Base-by-base conservation (phyloP, 2,797 vertebrate species). In the Scolopax bukidnonensis region DNA sequence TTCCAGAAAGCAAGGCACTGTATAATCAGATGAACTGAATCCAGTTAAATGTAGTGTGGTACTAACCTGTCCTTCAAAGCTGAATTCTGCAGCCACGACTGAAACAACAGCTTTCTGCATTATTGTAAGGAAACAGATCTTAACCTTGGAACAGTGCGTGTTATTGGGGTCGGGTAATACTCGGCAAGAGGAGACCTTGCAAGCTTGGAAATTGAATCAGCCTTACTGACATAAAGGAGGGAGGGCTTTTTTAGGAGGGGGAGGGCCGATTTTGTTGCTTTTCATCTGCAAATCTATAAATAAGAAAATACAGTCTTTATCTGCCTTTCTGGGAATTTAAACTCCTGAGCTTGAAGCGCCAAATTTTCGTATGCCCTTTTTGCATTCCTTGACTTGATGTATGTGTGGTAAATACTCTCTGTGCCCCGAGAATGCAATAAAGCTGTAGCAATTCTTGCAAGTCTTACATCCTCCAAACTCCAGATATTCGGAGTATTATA, bases 1-100 rank as follows among this genome's bases (percentile, higher is more conserved):
- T 98, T 98, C 97, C 97, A 97, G 98, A 98, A 98, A 98, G 96
- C 94, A 89, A 97, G 94, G 96, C 97, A 97, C 98, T 98, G 97
- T 98, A 97, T 98, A 98, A 98, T 98, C 98, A 98, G 98, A 98
- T 98, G 97, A 98, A 98, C 97, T 95, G 97, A 98, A 98, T 97
- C 97, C 97, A 92, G 97, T 97, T 98, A 98, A 98, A 97, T 97
- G 98, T 93, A 96, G 97, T 97, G 97, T 97, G 97, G 97, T 96
- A 97, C 98, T 98, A 97, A 97, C 73, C 97, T 98, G 98, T 98
- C 98, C 98, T 98, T 98, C 98, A 98, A 96, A 98, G 97, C 97
- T 93, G 94, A 96, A 97, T 96, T 97, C 96, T 88, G 87, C 94
- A 95, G 95, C 97, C 97, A 83, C 97, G 94, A 97, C 96, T 91